Percentiles rank a stretch among this genome's conserved stretches.
Evolutionary conservation across 92 coral and sea anemone genomes (phyloP).

Genomic region (Virgularia gustaviana): DNA sequence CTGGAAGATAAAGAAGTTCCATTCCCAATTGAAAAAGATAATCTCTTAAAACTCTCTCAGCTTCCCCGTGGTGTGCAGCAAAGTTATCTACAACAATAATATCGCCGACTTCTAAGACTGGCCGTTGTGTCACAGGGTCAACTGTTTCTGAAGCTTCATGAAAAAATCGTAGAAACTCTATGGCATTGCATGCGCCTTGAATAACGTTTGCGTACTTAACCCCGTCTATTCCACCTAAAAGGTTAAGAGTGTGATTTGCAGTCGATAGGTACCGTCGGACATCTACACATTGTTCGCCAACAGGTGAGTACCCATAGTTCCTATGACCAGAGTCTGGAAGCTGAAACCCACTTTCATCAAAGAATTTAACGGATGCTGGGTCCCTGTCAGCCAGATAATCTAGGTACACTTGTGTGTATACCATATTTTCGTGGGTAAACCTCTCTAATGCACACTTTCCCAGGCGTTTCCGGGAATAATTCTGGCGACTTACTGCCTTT

Average conservation of each 20-base stretch:
- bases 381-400: constrained; percentile 53
- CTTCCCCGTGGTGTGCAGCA: constrained; percentile 66
- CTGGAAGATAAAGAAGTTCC: constrained; percentile 62
- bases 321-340: constrained; percentile 59
- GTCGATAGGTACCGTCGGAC: constrained; percentile 45
- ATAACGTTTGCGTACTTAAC: constrained; percentile 54
- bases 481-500: constrained; percentile 34
- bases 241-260: constrained; percentile 49
- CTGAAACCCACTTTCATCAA: constrained; percentile 58
- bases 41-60: constrained; percentile 46
- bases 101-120: constrained; percentile 56
- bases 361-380: constrained; percentile 49
- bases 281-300: constrained; percentile 58
- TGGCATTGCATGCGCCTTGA: constrained; percentile 55
- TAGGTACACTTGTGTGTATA: constrained; percentile 49
- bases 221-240: constrained; percentile 58
- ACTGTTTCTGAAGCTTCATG: constrained; percentile 48
- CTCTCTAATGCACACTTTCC: constrained; percentile 51
- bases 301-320: constrained; percentile 58
- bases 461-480: constrained; percentile 52
- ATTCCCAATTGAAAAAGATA: constrained; percentile 51
- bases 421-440: constrained; percentile 54
- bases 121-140: constrained; percentile 45
- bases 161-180: constrained; percentile 57
- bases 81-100: constrained; percentile 56